phyloP scores from a whole-genome alignment of 1,140 invertebrate genomes.

The Microplitis mediator region DNA sequence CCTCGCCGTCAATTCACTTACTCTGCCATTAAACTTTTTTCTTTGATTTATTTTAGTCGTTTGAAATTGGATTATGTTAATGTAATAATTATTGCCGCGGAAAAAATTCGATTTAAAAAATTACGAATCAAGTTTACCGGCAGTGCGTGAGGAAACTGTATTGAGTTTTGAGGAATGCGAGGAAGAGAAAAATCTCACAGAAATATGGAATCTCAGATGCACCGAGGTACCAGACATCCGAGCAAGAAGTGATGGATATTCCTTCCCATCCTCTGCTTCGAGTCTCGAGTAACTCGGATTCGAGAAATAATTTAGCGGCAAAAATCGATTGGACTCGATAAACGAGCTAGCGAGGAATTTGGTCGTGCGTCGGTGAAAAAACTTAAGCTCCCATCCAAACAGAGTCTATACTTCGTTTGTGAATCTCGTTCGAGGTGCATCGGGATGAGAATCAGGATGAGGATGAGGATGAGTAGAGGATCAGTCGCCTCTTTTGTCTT shows the following conservation, averaged over 20 bases:
- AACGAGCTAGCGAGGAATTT: slow-evolving; percentile 24
- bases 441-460: no score
- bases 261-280: no score
- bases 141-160: no score
- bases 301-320: slow-evolving; percentile 27
- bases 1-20: no score
- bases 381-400: background rate
- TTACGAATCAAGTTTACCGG: no score
- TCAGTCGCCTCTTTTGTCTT: no score
- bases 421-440: background rate
- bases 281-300: background rate
- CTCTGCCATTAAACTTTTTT: no score
- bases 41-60: no score
- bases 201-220: slow-evolving; percentile 6
- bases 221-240: background rate
- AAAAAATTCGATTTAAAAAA: no score
- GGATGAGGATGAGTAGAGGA: no score
- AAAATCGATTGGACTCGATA: slow-evolving; percentile 28
- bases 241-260: slow-evolving; percentile 14
- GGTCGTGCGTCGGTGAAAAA: slow-evolving; percentile 16
- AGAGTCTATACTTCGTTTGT: background rate
- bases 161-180: slow-evolving; percentile 2
- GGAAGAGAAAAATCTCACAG: background rate
- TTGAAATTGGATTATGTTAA: no score
- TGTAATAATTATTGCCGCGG: no score